These are phyloP conservation scores for Mythimna pallens DNA, from an alignment of 2,888 invertebrate genomes.

Conservation along the genomic window DNA sequence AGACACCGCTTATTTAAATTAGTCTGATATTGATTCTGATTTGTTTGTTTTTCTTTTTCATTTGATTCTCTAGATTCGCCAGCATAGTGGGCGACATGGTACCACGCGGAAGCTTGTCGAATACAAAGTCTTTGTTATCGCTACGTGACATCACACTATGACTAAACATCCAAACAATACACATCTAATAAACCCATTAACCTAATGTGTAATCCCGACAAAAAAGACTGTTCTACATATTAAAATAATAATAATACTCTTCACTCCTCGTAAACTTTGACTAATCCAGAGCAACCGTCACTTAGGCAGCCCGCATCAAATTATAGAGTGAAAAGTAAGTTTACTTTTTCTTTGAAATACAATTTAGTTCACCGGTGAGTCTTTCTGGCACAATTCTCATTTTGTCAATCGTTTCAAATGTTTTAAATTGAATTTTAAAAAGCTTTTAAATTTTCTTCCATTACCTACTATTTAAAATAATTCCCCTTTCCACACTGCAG, in stretches of 20 bases:
- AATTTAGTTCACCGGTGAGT: constrained; percentile 47
- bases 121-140: constrained; percentile 39
- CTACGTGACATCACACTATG: constrained; percentile 64
- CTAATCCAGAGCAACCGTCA: constrained; percentile 52
- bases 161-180: constrained; percentile 38
- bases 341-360: constrained; percentile 48
- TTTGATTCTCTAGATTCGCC: constrained; percentile 18
- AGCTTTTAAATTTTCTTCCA: constrained; percentile 14
- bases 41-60: constrained; percentile 8
- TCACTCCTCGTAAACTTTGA: constrained; percentile 31
- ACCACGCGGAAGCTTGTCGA: constrained; percentile 62
- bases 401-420: constrained; percentile 13
- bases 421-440: constrained; percentile 17
- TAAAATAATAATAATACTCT: constrained; percentile 20
- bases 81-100: constrained; percentile 69
- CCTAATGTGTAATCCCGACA: constrained; percentile 8
- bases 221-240: constrained; percentile 25
- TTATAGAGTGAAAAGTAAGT: constrained; percentile 36
- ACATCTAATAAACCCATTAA: constrained; percentile 41
- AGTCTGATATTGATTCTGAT: background rate
- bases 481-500: constrained; percentile 13
- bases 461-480: constrained; percentile 15
- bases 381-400: constrained; percentile 33
- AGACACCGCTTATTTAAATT: background rate
- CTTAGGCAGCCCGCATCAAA: constrained; percentile 41